Base-by-base conservation (phyloP, 2,113 vertebrate species). In the Hippocampus abdominalis region DNA sequence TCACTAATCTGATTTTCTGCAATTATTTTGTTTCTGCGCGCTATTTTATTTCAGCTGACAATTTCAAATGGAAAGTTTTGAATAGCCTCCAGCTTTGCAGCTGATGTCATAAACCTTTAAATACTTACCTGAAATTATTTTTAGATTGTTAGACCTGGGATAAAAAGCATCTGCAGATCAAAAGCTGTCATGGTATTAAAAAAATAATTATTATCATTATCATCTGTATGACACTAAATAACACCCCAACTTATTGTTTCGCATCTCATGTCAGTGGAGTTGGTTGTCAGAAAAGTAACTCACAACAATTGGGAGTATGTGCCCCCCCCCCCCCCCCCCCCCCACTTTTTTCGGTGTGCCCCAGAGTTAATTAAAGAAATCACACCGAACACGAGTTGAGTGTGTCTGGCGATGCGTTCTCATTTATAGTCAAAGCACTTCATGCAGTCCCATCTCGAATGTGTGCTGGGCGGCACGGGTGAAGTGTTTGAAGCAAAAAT, bases 91-190 rank as follows among this genome's bases (percentile, higher is more conserved):
- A 7, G 70, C 72, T 74, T 57, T 40, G 56, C 42, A 73, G 59
- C 71, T 77, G 76, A 76, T 63, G 62, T 68, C 27, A 15, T 70
- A 53, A 69, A 76, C 66, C 73, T 82, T 85, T 82, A 75, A 84
- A 87, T 80, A 78, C 83, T 87, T 76, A 84, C 69, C 73, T 77
- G 6, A 69, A 79, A 75, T 85, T 87, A 89, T 88, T 86, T 89
- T 86, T 86, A 88, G 86, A 77, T 77, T 82, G 67, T 36, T 75
- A 60, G 70, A 84, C 79, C 77, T 77, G 75, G 68, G 85, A 79
- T 82, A 68, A 76, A 82, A 81, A 56, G 62, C 73, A 66, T 66
- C 60, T 61, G 66, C 65, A 68, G 75, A 82, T 86, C 74, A 86
- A 79, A 84, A 75, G 71, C 66, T 64, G 39, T 74, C 53, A 61